Evolutionary conservation across 2,113 vertebrate genomes (phyloP).

Genomic region (Solea solea): DNA sequence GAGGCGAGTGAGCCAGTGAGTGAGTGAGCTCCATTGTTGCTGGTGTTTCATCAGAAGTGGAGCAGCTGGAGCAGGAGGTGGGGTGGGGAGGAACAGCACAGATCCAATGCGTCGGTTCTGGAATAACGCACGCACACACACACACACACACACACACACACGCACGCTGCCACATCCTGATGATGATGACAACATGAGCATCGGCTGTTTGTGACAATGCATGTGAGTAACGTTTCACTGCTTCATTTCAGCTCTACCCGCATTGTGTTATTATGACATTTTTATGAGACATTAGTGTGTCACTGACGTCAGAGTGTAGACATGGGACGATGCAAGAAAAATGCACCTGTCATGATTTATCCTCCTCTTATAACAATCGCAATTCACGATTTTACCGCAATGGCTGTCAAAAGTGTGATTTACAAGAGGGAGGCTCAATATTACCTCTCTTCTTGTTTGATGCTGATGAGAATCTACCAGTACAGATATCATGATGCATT

Average conservation of each 20-base stretch:
- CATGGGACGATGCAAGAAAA: constrained; percentile 14
- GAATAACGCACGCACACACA: constrained; percentile 2
- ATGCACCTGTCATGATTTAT: no score
- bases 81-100: constrained; percentile 47
- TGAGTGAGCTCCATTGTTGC: constrained; percentile 22
- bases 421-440: no score
- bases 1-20: constrained; percentile 16
- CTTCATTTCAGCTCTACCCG: not conserved
- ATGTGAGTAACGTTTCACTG: constrained; percentile 63
- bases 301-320: not conserved
- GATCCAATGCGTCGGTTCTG: constrained; percentile 63
- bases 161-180: constrained; percentile 33
- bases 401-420: no score
- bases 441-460: no score
- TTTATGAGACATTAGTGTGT: not conserved
- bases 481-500: no score
- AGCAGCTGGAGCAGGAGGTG: constrained; percentile 23
- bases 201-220: constrained; percentile 61
- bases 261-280: not conserved
- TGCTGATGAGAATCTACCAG: no score
- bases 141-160: constrained; percentile 11
- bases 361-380: no score
- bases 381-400: no score
- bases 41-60: constrained; percentile 37
- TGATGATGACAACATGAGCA: constrained; percentile 62